These are phyloP conservation scores for Apodemia arnacis DNA, from an alignment of 2,888 invertebrate genomes.

Conservation along the genomic window DNA sequence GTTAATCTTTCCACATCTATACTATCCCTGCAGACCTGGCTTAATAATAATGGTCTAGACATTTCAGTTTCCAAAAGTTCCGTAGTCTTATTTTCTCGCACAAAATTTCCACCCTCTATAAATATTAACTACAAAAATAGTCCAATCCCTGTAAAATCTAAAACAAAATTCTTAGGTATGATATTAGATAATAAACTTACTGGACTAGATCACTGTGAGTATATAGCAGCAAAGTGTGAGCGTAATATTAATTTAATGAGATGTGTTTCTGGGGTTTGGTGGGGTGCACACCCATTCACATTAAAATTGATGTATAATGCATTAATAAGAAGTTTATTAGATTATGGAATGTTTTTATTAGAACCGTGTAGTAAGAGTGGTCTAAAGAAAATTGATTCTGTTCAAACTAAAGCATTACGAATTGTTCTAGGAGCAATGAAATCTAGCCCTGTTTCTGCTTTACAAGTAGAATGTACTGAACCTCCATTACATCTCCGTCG, in stretches of 20 bases:
- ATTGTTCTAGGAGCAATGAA: conserved; percentile 80
- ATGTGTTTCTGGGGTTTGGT: conserved; percentile 67
- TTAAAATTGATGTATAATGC: conserved; percentile 75
- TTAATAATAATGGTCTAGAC: not conserved
- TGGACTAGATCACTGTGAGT: conserved; percentile 43
- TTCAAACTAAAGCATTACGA: conserved; percentile 76
- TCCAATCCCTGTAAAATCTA: conserved; percentile 3
- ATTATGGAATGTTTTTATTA: conserved; percentile 73
- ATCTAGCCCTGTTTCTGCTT: conserved; percentile 78
- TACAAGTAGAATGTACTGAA: conserved; percentile 48
- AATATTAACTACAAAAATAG: not conserved
- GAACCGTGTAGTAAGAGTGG: conserved; percentile 65
- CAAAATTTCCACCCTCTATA: not conserved
- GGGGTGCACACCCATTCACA: conserved; percentile 71
- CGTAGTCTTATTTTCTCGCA: not conserved
- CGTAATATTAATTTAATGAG: conserved; percentile 41
- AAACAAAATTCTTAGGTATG: conserved; percentile 52
- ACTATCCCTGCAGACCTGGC: not conserved
- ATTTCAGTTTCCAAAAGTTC: not conserved
- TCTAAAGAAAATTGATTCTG: conserved; percentile 27
- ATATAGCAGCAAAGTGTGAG: conserved; percentile 53
- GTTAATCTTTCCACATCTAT: not conserved
- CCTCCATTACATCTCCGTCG: conserved; percentile 17
- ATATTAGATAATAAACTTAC: conserved; percentile 55
- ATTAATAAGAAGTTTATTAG: conserved; percentile 72